phyloP scores from a whole-genome alignment of 2,113 vertebrate species.

The Dasyornis broadbenti region DNA sequence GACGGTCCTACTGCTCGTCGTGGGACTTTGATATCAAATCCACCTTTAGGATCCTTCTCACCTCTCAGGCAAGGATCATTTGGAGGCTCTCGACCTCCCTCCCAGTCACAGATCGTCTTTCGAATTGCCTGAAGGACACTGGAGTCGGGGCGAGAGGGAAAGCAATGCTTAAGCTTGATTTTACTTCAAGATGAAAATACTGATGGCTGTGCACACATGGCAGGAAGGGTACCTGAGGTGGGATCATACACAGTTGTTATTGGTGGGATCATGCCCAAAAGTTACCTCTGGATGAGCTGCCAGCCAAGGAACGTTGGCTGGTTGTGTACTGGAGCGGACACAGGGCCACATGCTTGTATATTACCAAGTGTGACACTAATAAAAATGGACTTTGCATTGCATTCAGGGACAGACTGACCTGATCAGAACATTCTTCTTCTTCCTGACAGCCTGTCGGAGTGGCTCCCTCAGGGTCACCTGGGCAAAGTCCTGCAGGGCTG shows the following conservation, averaged over 20 bases:
- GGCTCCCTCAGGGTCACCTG: conserved; percentile 94
- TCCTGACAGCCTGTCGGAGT: conserved; percentile 91
- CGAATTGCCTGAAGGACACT: conserved; percentile 98
- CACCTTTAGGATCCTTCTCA: conserved; percentile 98
- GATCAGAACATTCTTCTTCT: conserved; percentile 98
- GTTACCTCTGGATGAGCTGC: neutral
- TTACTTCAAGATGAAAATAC: neutral
- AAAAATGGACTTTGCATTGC: neutral
- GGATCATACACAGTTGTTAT: neutral
- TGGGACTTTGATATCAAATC: conserved; percentile 98
- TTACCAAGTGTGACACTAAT: neutral
- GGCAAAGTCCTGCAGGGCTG: conserved; percentile 96
- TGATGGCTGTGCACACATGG: neutral
- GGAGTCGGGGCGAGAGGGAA: neutral
- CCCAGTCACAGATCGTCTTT: conserved; percentile 98
- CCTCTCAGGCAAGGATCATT: conserved; percentile 97
- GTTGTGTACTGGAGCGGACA: neutral
- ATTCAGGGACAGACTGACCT: conserved; percentile 72
- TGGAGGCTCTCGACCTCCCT: conserved; percentile 91
- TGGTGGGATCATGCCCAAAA: neutral
- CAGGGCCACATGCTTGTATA: neutral
- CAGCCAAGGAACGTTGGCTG: neutral
- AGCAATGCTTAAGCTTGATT: neutral
- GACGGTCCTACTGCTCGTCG: conserved; percentile 96
- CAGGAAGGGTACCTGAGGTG: neutral